A percentile compares a stretch with the other conserved stretches of the same genome.
phyloP scores from a whole-genome alignment of 2,797 vertebrate genomes.

The Enteromius afrohamiltoni region DNA sequence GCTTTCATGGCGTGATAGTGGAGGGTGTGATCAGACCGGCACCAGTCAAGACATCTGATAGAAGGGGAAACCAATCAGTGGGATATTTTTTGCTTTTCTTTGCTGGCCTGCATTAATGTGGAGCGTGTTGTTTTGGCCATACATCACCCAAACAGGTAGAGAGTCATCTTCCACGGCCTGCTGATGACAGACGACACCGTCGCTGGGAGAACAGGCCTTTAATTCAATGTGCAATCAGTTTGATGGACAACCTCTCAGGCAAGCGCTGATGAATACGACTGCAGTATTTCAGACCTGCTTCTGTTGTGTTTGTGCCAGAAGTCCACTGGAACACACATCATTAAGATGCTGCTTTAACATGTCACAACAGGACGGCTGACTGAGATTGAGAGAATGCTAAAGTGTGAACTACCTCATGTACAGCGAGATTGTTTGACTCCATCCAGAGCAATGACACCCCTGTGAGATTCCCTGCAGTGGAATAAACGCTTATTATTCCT shows the following conservation, averaged over 20 bases:
- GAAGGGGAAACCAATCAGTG: slow-evolving; percentile 1
- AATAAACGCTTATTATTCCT: background rate
- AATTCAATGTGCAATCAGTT: slow-evolving; percentile 59
- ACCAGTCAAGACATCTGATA: background rate
- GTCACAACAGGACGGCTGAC: background rate
- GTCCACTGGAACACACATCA: slow-evolving; percentile 14
- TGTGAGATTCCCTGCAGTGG: background rate
- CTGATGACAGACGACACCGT: slow-evolving; percentile 50
- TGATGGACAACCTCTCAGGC: slow-evolving; percentile 58
- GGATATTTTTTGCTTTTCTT: slow-evolving; percentile 17
- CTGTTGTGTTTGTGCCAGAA: slow-evolving; percentile 34
- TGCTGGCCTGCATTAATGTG: slow-evolving; percentile 41
- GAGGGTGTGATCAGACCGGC: background rate
- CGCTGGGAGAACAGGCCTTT: slow-evolving; percentile 50
- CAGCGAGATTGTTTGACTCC: background rate
- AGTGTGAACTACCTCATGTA: background rate
- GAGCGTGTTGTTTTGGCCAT: slow-evolving; percentile 42
- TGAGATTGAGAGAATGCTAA: background rate
- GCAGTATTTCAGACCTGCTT: slow-evolving; percentile 40
- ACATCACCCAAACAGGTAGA: slow-evolving; percentile 45
- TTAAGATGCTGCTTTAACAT: slow-evolving; percentile 1
- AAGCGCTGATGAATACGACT: slow-evolving; percentile 33
- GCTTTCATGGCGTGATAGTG: background rate
- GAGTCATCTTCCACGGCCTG: slow-evolving; percentile 53
- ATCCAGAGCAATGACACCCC: background rate